phyloP scores from a whole-genome alignment of 23 tunicate genomes.

The Diplosoma virens region DNA sequence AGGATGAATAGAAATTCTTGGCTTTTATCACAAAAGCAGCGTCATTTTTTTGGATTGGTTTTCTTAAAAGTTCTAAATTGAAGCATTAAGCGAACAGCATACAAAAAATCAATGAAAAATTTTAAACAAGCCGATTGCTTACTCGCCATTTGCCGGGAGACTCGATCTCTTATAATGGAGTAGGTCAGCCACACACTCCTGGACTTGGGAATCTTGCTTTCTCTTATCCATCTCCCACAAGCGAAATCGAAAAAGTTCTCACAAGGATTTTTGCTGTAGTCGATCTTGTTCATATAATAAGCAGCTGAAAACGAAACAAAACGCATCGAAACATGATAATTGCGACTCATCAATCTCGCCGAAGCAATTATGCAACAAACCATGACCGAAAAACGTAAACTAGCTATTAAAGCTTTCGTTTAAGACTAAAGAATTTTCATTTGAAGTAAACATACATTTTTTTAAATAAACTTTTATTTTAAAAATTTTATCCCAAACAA shows the following conservation, averaged over 20 bases:
- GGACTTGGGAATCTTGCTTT: conserved; percentile 57
- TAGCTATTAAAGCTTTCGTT: too few relatives aligned
- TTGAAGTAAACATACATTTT: too few relatives aligned
- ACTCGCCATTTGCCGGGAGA: conserved; percentile 6
- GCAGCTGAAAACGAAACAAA: conserved; percentile 71
- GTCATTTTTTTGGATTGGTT: conserved; percentile 20
- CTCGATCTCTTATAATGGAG: conserved; percentile 55
- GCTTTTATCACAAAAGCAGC: conserved; percentile 51
- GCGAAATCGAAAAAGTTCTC: conserved; percentile 76
- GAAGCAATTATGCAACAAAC: too few relatives aligned
- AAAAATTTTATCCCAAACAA: too few relatives aligned
- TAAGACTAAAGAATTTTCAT: too few relatives aligned
- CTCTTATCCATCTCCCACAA: conserved; percentile 83
- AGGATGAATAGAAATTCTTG: conserved; percentile 60
- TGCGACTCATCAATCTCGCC: too few relatives aligned
- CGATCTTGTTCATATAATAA: conserved; percentile 52
- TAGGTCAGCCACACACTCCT: conserved; percentile 34
- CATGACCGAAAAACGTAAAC: too few relatives aligned
- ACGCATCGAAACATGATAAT: too few relatives aligned
- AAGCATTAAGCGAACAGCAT: not conserved
- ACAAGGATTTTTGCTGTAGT: conserved; percentile 49
- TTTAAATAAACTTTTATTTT: too few relatives aligned
- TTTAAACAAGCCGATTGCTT: too few relatives aligned
- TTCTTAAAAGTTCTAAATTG: conserved; percentile 31
- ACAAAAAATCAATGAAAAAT: not conserved